Conservation (phyloP, 2,797 vertebrate species). For the Cyclura pinguis region DNA sequence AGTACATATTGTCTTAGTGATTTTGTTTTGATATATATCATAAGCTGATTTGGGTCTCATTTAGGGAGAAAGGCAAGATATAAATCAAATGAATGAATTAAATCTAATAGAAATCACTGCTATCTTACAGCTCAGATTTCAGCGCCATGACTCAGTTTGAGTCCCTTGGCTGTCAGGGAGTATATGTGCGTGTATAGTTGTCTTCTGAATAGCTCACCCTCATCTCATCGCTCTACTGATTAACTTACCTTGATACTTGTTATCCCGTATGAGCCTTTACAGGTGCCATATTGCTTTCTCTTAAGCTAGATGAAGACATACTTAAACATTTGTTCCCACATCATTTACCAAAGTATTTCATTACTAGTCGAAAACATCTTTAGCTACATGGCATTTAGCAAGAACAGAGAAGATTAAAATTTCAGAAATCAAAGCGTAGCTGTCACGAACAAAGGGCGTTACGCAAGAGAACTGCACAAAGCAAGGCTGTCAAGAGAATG, state of each 20-base stretch:
- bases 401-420: slow-evolving; percentile 33
- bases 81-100: too few relatives aligned
- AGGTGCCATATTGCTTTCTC: neutral
- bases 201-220: neutral
- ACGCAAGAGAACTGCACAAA: slow-evolving; percentile 22
- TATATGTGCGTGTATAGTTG: neutral
- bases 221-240: neutral
- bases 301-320: slow-evolving; percentile 2
- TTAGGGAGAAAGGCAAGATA: too few relatives aligned
- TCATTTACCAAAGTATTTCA: slow-evolving; percentile 6
- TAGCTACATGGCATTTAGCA: neutral
- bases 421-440: slow-evolving; percentile 11
- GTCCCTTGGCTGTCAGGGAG: neutral
- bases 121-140: neutral
- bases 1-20: too few relatives aligned
- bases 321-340: slow-evolving; percentile 3
- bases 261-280: neutral
- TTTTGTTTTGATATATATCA: too few relatives aligned
- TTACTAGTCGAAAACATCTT: slow-evolving; percentile 26
- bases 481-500: slow-evolving; percentile 15
- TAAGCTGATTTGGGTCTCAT: too few relatives aligned
- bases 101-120: too few relatives aligned
- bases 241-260: neutral
- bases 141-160: neutral
- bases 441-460: slow-evolving; percentile 32